Percentiles rank a stretch among this genome's conserved stretches.
These are phyloP conservation scores for Tetrao urogallus DNA, from an alignment of 2,113 vertebrate genomes.

Conservation along the genomic window DNA sequence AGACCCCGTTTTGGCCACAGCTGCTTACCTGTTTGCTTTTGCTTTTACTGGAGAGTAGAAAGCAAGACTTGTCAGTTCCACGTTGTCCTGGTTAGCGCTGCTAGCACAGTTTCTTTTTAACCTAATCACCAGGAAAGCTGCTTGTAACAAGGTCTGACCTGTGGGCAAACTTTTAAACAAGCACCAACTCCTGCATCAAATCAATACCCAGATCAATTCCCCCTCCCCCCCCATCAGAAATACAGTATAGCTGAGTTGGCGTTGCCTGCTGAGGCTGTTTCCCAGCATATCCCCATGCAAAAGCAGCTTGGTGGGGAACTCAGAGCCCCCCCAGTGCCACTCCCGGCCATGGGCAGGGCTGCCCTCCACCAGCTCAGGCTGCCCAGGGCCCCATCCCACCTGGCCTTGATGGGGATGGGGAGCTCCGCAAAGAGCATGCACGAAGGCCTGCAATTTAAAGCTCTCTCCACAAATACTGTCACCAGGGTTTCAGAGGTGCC, in stretches of 20 bases:
- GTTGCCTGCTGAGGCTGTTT: background rate
- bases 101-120: slow-evolving; percentile 20
- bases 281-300: background rate
- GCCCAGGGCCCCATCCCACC: no score
- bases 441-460: background rate
- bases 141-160: slow-evolving; percentile 38
- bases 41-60: background rate
- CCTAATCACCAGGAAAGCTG: slow-evolving; percentile 2
- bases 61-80: background rate
- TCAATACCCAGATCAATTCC: slow-evolving; percentile 49
- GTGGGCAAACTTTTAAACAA: slow-evolving; percentile 56
- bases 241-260: background rate
- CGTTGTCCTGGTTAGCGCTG: background rate
- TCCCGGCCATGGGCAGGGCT: no score
- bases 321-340: no score
- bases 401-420: no score
- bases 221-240: background rate
- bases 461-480: background rate
- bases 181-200: slow-evolving; percentile 27
- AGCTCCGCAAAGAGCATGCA: background rate
- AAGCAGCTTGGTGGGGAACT: background rate
- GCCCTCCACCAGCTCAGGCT: no score
- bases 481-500: background rate
- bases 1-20: background rate
- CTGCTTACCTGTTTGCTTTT: background rate